Base-by-base conservation (phyloP, 2,113 vertebrate species). In the Paratilapia polleni region DNA sequence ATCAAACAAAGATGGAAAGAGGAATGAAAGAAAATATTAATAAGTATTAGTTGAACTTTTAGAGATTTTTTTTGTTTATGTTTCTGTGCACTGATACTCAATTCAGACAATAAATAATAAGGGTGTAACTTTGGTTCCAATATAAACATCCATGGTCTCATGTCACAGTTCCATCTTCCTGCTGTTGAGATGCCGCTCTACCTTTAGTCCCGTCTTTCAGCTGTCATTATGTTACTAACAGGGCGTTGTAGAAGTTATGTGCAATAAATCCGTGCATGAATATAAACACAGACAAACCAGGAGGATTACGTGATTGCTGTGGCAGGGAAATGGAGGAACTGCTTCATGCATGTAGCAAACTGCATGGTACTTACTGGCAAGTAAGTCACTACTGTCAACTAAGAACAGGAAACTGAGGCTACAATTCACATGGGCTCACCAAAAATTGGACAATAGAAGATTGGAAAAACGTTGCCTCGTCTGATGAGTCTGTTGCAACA, bases 151-250 rank as follows among this genome's bases (percentile, higher is more conserved):
- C 15, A 49, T 2, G 4, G 15, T 49, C 47, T 70, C 41, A 31
- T 12, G 1, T 31, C 43, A 4, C 28, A 43, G 24, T 73, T 26
- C 49, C 0, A 3, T 28, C 17, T 70, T 70, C 47, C 43, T 49
- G 43, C 43, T 70, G 49, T 28, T 70, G 17, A 24, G 49, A 70
- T 31, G 24, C 17, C 28, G 26, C 41, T 0, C 41, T 70, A 14
- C 15, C 47, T 49, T 49, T 12, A 0, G 26, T 28, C 43, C 41
- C 28, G 41, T 0, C 66, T 49, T 49, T 70, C 24, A 52, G 24
- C 12, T 49, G 28, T 28, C 19, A 49, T 52, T 28, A 70, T 70
- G 9, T 49, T 49, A 70, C 66, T 28, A 70, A 52, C 19, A 2
- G 24, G 2, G 43, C 49, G 24, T 49, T 49, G 4, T 20, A 49